Percentiles rank a stretch among this genome's conserved stretches.
Evolutionary conservation across 2,113 vertebrate genomes (phyloP).

Genomic region (Haplochromis burtoni): DNA sequence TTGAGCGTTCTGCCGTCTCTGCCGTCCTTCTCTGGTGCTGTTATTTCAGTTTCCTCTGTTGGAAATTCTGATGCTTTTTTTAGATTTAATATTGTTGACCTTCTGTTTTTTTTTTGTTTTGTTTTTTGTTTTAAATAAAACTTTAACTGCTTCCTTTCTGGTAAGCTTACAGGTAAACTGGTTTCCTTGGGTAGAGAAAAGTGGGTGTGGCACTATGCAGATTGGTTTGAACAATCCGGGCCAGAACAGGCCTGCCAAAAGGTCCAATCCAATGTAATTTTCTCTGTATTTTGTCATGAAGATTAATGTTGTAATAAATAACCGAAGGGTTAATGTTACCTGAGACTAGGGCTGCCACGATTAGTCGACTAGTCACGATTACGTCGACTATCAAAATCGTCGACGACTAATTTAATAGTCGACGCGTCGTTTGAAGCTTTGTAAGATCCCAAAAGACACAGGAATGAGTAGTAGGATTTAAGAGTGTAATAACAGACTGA

Average conservation of each 20-base stretch:
- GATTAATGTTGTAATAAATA: rapidly evolving
- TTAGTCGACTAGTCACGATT: too few relatives aligned
- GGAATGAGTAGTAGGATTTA: too few relatives aligned
- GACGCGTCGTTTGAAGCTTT: too few relatives aligned
- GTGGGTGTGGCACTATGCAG: background rate
- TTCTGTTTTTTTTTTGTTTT: background rate
- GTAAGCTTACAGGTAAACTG: rapidly evolving
- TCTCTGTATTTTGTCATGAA: background rate
- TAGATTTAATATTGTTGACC: background rate
- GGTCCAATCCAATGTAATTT: background rate
- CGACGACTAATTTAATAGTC: too few relatives aligned
- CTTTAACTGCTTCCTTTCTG: background rate
- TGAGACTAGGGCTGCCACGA: too few relatives aligned
- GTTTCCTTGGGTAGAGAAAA: rapidly evolving
- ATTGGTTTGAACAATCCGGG: rapidly evolving
- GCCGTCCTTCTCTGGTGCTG: background rate
- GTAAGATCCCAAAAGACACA: too few relatives aligned
- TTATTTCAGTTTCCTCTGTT: background rate
- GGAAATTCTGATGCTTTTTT: background rate
- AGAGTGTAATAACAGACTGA: too few relatives aligned
- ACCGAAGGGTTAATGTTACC: background rate
- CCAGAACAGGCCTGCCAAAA: background rate
- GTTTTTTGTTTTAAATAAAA: background rate
- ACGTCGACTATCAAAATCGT: too few relatives aligned
- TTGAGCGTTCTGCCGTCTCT: rapidly evolving